Conservation (phyloP, 2,888 invertebrate genomes). For the Ligdia adustata region DNA sequence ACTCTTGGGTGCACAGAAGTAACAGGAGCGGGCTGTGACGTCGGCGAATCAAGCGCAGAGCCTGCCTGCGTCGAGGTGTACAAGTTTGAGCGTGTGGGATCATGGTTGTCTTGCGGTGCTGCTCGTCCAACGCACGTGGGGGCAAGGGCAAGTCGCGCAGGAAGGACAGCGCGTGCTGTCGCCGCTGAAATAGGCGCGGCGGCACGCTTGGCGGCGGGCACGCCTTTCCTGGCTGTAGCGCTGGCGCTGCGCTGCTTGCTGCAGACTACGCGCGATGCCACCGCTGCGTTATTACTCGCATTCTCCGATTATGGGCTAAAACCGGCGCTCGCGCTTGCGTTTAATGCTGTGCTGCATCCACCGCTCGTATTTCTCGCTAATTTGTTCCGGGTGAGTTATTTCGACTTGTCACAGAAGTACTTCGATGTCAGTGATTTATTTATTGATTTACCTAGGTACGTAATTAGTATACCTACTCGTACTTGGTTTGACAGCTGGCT, state of each 20-base stretch:
- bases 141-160: conserved; percentile 34
- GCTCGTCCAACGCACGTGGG: conserved; percentile 36
- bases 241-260: conserved; percentile 72
- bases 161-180: conserved; percentile 38
- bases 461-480: no score
- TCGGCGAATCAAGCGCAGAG: conserved; percentile 28
- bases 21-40: neutral
- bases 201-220: conserved; percentile 84
- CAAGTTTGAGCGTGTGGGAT: conserved; percentile 54
- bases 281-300: conserved; percentile 46
- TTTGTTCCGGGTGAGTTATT: conserved; percentile 69
- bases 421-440: neutral
- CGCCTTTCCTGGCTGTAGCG: conserved; percentile 80
- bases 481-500: no score
- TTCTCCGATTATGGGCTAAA: conserved; percentile 87
- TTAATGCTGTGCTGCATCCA: conserved; percentile 88
- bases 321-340: conserved; percentile 86
- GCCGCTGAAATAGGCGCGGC: conserved; percentile 32
- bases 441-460: neutral
- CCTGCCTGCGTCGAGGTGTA: conserved; percentile 63
- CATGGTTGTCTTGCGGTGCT: conserved; percentile 35
- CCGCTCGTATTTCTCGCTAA: conserved; percentile 81
- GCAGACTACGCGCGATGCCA: conserved; percentile 44
- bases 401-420: neutral
- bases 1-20: no score